Percentiles rank a stretch among this genome's conserved stretches.
Evolutionary conservation across 2,888 invertebrate genomes (phyloP).

Genomic region (Nemurella pictetii): DNA sequence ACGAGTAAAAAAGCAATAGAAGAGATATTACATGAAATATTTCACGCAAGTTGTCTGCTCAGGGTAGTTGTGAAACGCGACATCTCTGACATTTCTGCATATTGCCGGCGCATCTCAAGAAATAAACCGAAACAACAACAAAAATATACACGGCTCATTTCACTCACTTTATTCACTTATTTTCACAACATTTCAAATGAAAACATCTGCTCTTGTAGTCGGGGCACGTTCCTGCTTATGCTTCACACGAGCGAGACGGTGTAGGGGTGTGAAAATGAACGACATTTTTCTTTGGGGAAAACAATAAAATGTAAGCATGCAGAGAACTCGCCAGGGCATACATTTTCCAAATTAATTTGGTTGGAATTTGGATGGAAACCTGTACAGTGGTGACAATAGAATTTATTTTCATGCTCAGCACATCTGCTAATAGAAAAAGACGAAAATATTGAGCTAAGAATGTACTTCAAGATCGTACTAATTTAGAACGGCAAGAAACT

Average conservation of each 20-base stretch:
- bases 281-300: neutral
- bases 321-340: neutral
- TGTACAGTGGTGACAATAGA: neutral
- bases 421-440: neutral
- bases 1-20: neutral
- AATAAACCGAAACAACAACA: neutral
- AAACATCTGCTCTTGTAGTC: neutral
- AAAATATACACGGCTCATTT: neutral
- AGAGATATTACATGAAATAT: neutral
- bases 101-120: neutral
- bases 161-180: constrained; percentile 10
- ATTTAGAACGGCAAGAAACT: no score
- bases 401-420: neutral
- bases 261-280: neutral
- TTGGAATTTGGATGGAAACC: neutral
- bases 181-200: constrained; percentile 2
- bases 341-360: neutral
- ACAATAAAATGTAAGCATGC: neutral
- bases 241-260: neutral
- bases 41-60: neutral
- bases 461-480: neutral
- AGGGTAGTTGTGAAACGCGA: neutral
- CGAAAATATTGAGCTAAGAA: neutral
- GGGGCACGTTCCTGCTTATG: neutral
- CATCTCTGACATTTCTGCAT: neutral